A percentile compares a stretch with the other conserved stretches of the same genome.
These are phyloP conservation scores for Paedocypris sp. DNA, from an alignment of 2,113 vertebrate genomes.

Conservation along the genomic window DNA sequence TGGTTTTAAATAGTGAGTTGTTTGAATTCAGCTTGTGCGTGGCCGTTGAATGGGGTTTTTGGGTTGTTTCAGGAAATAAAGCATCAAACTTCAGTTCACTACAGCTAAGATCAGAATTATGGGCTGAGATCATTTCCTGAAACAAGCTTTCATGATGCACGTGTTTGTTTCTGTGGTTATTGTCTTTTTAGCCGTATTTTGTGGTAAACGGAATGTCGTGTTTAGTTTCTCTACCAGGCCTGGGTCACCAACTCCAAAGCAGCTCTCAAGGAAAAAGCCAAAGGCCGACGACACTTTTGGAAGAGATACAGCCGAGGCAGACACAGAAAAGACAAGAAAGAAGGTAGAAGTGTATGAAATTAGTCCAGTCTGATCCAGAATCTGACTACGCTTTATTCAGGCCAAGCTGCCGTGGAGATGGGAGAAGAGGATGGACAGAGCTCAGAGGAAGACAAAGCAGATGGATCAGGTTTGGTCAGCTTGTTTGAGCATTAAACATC, in stretches of 20 bases:
- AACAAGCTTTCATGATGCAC: too few species aligned
- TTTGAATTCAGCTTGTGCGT: conserved; percentile 31
- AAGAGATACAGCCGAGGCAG: conserved; percentile 61
- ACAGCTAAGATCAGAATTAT: too few species aligned
- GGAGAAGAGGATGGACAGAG: conserved; percentile 54
- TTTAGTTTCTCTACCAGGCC: conserved; percentile 90
- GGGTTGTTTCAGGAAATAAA: too few species aligned
- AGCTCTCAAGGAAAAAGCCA: conserved; percentile 73
- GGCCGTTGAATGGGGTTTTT: too few species aligned
- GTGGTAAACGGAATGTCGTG: conserved; percentile 34
- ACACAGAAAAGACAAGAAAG: conserved; percentile 61
- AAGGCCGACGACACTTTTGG: conserved; percentile 71
- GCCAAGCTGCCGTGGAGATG: conserved; percentile 55
- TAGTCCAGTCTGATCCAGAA: too few species aligned
- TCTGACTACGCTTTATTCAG: conserved; percentile 38
- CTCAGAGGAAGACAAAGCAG: conserved; percentile 44
- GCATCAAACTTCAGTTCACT: too few species aligned
- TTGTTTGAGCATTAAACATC: too few species aligned
- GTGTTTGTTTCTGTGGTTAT: too few species aligned
- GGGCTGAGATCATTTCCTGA: too few species aligned
- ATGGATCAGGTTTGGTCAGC: conserved; percentile 49
- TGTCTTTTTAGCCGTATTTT: too few species aligned
- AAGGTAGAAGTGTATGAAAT: too few species aligned
- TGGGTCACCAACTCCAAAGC: conserved; percentile 96
- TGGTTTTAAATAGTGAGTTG: too few species aligned